A percentile compares a stretch with the other conserved stretches of the same genome.
Conservation (phyloP, 2,113 vertebrate genomes). For the Neotragus pygmaeus region DNA sequence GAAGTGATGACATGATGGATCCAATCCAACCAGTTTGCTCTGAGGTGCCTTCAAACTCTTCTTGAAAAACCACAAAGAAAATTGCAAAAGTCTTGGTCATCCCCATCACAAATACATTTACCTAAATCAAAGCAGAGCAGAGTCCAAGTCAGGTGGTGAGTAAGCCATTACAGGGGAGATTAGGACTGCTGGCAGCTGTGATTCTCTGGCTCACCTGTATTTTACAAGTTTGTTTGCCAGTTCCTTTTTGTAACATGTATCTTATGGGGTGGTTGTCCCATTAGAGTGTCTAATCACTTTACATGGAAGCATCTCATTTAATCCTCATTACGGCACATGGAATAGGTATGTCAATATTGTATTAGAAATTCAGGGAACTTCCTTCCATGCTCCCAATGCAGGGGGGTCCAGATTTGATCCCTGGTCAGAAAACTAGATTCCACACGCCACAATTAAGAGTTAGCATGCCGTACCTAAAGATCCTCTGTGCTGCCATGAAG, state of each 20-base stretch:
- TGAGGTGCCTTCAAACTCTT: constrained; percentile 89
- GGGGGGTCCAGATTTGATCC: neutral
- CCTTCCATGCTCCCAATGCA: neutral
- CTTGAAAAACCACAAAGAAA: constrained; percentile 94
- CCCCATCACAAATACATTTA: constrained; percentile 92
- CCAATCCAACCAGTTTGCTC: constrained; percentile 94
- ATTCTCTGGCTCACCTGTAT: neutral
- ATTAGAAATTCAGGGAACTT: neutral
- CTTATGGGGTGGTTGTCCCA: neutral
- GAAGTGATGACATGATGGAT: constrained; percentile 92
- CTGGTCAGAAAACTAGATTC: neutral
- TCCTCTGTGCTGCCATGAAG: neutral
- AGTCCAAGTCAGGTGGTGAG: neutral
- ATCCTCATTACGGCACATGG: neutral
- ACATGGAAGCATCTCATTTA: neutral
- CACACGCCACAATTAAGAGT: neutral
- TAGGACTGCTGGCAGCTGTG: neutral
- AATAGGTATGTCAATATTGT: neutral
- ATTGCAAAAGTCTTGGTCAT: constrained; percentile 92
- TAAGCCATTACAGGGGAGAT: neutral
- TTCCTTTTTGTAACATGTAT: neutral
- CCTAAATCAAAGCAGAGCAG: constrained; percentile 77
- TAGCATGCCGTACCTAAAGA: neutral
- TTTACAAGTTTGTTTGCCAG: neutral
- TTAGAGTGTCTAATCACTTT: neutral